Evolutionary conservation across 2,888 invertebrate genomes (phyloP), one percentile per base, ranked within the genome.

Genomic region (Deroplatys truncata): DNA sequence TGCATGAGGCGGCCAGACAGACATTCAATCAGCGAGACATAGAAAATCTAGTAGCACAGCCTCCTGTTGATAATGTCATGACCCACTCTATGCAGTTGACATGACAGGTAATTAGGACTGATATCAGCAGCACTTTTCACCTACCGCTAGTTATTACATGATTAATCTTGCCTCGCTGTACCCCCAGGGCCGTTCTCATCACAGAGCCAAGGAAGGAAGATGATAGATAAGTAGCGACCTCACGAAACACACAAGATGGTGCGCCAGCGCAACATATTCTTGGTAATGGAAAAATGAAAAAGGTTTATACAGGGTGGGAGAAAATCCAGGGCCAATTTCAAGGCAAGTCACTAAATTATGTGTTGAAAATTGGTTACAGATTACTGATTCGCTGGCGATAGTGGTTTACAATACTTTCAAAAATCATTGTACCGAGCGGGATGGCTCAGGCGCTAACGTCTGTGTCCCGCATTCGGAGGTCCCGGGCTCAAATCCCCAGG

Each of bases 31-130:
- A 72, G 20, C 56, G 25, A 20, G 56, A 20, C 56, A 72, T 72
- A 72, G 56, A 72, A 72, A 72, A 72, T 20, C 56, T 16, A 25
- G 56, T 16, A 25, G 56, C 56, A 72, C 20, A 72, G 56, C 56
- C 56, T 72, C 56, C 20, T 72, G 56, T 72, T 72, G 87, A 87
- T 87, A 87, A 87, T 87, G 87, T 43, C 87, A n/a, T 83, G 87
- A 87, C 83, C 87, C 83, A 82, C 56, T 72, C 56, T 72, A 72
- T 72, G 56, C 83, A 87, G 31, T 43, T 87, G 87, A 87, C 87
- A 87, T 87, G 87, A 83, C 87, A 87, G 87, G 87, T 87, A 82
- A 87, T 87, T 87, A 87, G 87, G 35, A 16, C 28, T 15, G 49
- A 85, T 85, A 85, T 85, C 56, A 72, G 56, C 56, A 25, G 56